Evolutionary conservation across 2,797 vertebrate genomes (phyloP).

Genomic region (Podarcis siculus): DNA sequence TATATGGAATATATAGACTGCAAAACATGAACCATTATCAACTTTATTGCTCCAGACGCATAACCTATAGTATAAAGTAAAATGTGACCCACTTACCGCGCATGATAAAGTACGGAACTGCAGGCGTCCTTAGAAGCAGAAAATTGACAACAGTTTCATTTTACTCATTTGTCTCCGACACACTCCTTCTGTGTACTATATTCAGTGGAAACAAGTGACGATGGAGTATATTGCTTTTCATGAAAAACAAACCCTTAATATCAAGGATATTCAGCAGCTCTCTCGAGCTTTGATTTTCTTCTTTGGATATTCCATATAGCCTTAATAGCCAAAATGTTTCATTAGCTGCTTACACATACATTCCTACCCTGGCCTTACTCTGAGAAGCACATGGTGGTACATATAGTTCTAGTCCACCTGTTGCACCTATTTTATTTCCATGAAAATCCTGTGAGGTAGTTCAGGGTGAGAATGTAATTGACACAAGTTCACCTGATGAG

Average conservation of each 20-base stretch:
- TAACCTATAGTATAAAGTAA: slow-evolving; percentile 9
- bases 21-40: neutral
- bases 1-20: neutral
- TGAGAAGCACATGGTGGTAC: neutral
- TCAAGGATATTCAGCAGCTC: slow-evolving; percentile 18
- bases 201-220: slow-evolving; percentile 1
- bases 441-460: neutral
- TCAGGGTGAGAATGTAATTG: neutral
- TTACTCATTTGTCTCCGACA: slow-evolving; percentile 20
- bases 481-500: neutral
- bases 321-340: neutral
- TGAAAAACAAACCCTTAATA: slow-evolving; percentile 8
- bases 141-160: slow-evolving; percentile 20
- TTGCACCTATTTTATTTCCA: neutral
- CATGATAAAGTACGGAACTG: neutral
- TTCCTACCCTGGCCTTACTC: neutral
- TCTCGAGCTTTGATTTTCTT: neutral
- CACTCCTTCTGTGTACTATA: neutral
- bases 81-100: neutral
- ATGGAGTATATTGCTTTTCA: slow-evolving; percentile 24
- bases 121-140: neutral
- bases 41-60: neutral
- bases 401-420: slow-evolving; percentile 1
- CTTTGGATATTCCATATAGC: neutral
- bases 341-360: neutral